Base-by-base conservation (phyloP, 2,888 invertebrate genomes). In the Mycalesis mineus region DNA sequence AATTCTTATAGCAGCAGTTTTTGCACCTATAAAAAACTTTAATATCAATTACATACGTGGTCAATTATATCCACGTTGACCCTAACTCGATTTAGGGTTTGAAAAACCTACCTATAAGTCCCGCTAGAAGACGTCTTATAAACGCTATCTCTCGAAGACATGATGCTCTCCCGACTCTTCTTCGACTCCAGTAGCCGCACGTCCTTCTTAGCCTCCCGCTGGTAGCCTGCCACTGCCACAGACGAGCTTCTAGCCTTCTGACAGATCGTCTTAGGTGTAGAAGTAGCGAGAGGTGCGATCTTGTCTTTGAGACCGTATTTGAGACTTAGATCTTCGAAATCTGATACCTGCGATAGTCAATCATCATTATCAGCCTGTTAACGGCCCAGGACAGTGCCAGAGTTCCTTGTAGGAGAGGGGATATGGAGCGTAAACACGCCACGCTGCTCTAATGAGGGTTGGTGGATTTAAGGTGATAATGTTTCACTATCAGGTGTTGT, bases 291-390 rank as follows among this genome's bases (percentile, higher is more conserved):
- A 0, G 79, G 71, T 0, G 65, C 51, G 36, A 78, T 70, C 17
- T 75, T 77, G 8, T 65, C 62, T 22, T 67, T 72, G 4, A 75
- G 54, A 0, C 84, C 83, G 59, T 84, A 82, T 50, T 86, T 88
- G 0, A 81, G 78, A 61, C 71, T 78, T 0, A 70, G 73, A 55
- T 88, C 85, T 63, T 88, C 87, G 63, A 88, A 86, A 54, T 88
- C 86, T 29, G 88, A 88, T 0, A 88, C 80, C 88, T 88, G 68
- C 3, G 28, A 2, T 8, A 22, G 0, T 37, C 6, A 28, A 8
- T 2, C 36, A 14, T 48, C 5, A 5, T 22, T 22, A 22, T 22
- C 5, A 4, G 2, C 22, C 22, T 22, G 3, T 4, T 4, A 22
- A 22, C 5, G 22, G n/a, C n/a, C n/a, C n/a, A n/a, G n/a, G n/a